A percentile compares a stretch with the other conserved stretches of the same genome.
These are phyloP conservation scores for Lophotriccus pileatus DNA, from an alignment of 2,797 vertebrate genomes.

Conservation along the genomic window DNA sequence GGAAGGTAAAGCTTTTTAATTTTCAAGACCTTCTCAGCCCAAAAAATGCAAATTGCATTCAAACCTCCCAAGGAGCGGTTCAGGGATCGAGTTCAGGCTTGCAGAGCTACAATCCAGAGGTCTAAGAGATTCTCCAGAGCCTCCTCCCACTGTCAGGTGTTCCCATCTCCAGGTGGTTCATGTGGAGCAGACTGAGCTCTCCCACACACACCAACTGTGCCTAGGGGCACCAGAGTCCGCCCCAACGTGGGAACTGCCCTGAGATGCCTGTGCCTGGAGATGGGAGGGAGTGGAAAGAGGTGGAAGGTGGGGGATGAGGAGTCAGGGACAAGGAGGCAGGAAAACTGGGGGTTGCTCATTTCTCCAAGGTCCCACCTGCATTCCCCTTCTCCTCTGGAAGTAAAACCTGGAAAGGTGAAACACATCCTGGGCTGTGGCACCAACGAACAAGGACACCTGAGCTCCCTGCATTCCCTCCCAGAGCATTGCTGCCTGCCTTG, in stretches of 20 bases:
- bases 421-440: neutral
- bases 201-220: neutral
- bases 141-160: neutral
- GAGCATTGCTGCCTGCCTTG: neutral
- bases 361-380: neutral
- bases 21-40: neutral
- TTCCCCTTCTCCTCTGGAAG: neutral
- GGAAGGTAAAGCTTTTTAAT: neutral
- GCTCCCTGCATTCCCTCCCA: neutral
- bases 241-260: neutral
- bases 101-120: neutral
- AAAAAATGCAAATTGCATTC: neutral
- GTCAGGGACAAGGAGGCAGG: neutral
- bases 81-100: neutral
- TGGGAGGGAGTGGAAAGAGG: no score
- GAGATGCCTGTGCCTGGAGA: neutral
- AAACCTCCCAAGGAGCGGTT: fast-evolving
- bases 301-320: neutral
- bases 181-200: neutral
- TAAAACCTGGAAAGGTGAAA: neutral
- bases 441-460: neutral
- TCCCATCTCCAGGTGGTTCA: neutral
- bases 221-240: neutral
- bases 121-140: neutral
- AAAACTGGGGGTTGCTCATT: neutral